Conservation (phyloP, 1,140 invertebrate species). For the Ridgeia piscesae region DNA sequence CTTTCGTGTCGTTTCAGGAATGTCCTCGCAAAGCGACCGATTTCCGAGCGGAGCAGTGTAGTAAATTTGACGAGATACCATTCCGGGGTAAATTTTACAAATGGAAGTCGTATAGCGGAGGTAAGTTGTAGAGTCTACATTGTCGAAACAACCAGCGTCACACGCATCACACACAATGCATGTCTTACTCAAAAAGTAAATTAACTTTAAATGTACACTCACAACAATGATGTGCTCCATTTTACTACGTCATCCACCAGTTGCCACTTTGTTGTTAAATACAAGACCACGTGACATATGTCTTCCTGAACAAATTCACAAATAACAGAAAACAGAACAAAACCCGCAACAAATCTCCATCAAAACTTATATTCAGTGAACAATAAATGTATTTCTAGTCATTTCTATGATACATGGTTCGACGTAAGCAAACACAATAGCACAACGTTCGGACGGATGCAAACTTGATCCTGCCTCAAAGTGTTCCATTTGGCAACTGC, state of each 20-base stretch:
- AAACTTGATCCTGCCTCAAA: too few relatives aligned
- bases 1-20: conserved; percentile 53
- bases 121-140: conserved; percentile 45
- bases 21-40: conserved; percentile 70
- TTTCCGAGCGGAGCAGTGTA: conserved; percentile 81
- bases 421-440: too few relatives aligned
- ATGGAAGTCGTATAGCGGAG: conserved; percentile 56
- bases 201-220: background rate
- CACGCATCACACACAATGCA: background rate
- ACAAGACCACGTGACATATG: background rate
- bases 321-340: background rate
- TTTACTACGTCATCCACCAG: background rate
- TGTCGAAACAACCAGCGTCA: background rate
- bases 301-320: background rate
- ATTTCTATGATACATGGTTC: too few relatives aligned
- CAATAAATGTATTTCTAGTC: too few relatives aligned
- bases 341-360: too few relatives aligned
- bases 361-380: too few relatives aligned
- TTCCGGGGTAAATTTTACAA: conserved; percentile 51
- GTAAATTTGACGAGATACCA: conserved; percentile 68
- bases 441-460: too few relatives aligned
- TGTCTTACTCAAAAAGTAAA: background rate
- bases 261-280: background rate
- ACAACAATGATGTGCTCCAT: background rate
- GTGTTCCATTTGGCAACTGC: too few relatives aligned